Evolutionary conservation across 2,797 vertebrate genomes (phyloP).

Genomic region (Huso huso): DNA sequence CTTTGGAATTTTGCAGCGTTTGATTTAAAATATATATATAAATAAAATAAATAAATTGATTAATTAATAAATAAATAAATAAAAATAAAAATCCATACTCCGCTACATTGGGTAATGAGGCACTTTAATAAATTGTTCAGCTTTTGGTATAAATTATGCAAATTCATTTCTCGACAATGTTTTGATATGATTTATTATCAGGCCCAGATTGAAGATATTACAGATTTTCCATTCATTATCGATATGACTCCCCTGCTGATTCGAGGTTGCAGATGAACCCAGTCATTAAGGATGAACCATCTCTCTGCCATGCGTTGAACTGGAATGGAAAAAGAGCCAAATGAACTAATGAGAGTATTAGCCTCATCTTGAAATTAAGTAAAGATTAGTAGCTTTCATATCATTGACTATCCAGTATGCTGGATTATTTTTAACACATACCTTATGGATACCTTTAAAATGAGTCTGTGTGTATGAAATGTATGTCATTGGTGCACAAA

Average conservation of each 20-base stretch:
- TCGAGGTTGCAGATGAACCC: constrained; percentile 24
- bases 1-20: neutral
- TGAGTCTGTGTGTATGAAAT: no score
- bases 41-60: neutral
- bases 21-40: neutral
- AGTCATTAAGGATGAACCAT: neutral
- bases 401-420: neutral
- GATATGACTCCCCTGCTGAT: constrained; percentile 29
- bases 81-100: neutral
- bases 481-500: no score
- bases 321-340: neutral
- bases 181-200: constrained; percentile 6
- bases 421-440: neutral
- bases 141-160: neutral
- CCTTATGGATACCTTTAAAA: no score
- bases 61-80: neutral
- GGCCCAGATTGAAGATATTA: constrained; percentile 21
- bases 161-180: neutral
- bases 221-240: constrained; percentile 45
- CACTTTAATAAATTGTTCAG: constrained; percentile 10
- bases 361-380: neutral
- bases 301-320: neutral
- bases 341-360: constrained; percentile 1
- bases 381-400: constrained; percentile 1
- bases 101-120: neutral